Percentiles rank a stretch among this genome's conserved stretches.
phyloP scores from a whole-genome alignment of 1,140 invertebrate species.

The Drosophila yakuba region DNA sequence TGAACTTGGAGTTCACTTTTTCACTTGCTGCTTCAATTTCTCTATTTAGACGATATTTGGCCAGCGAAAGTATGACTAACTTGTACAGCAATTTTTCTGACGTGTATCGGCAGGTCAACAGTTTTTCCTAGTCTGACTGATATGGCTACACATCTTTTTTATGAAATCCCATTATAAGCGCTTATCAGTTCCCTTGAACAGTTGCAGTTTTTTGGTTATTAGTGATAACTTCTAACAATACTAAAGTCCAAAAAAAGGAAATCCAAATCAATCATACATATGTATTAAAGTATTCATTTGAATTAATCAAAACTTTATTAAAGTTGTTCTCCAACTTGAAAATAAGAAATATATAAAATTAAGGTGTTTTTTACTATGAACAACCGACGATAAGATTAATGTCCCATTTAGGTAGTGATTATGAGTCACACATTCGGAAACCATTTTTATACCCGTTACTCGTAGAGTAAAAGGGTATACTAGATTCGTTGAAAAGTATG shows the following conservation, averaged over 20 bases:
- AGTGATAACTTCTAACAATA: too few species aligned
- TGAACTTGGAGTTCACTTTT: conserved; percentile 15
- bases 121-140: not conserved
- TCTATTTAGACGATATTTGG: not conserved
- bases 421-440: not conserved
- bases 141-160: conserved; percentile 5
- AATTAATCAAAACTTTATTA: too few species aligned
- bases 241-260: too few species aligned
- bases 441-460: too few species aligned
- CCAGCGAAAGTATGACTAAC: conserved; percentile 26
- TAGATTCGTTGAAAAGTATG: too few species aligned
- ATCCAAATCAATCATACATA: too few species aligned
- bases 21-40: conserved; percentile 2
- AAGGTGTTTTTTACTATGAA: too few species aligned
- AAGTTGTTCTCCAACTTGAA: too few species aligned
- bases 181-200: conserved; percentile 4
- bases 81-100: conserved; percentile 4
- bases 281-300: too few species aligned
- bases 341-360: too few species aligned
- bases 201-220: not conserved
- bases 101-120: conserved; percentile 5
- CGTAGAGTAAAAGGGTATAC: too few species aligned
- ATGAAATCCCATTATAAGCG: not conserved
- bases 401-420: not conserved
- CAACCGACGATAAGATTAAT: too few species aligned